These are phyloP conservation scores for Quadroppia sp. DNA, from an alignment of 2,888 invertebrate species.

Conservation along the genomic window DNA sequence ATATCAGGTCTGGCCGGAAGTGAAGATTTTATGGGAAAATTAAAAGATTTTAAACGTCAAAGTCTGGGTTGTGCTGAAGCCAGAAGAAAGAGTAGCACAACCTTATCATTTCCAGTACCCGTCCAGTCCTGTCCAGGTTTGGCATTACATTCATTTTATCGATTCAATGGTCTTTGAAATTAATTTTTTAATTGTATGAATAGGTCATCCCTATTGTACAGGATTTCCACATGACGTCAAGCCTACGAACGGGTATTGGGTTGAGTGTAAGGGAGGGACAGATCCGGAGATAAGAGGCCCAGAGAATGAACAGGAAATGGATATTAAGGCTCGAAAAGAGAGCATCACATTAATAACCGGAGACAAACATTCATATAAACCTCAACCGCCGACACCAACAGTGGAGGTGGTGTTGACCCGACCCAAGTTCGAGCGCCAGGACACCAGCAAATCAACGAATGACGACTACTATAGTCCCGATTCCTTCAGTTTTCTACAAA, in stretches of 20 bases:
- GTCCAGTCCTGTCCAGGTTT: slow-evolving; percentile 71
- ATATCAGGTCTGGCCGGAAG: slow-evolving; percentile 72
- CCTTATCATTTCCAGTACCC: slow-evolving; percentile 85
- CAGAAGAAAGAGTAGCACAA: slow-evolving; percentile 85
- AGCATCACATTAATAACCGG: slow-evolving; percentile 33
- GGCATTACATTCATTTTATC: not conserved
- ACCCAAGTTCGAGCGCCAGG: slow-evolving; percentile 39
- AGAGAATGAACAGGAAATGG: slow-evolving; percentile 27
- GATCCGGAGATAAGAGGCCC: slow-evolving; percentile 20
- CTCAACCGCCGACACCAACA: slow-evolving; percentile 41
- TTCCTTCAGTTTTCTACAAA: slow-evolving; percentile 27
- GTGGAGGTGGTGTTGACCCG: slow-evolving; percentile 40
- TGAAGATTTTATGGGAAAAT: slow-evolving; percentile 95
- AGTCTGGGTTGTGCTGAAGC: slow-evolving; percentile 92
- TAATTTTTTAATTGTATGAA: slow-evolving; percentile 61
- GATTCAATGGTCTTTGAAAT: not conserved
- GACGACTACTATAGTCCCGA: slow-evolving; percentile 38
- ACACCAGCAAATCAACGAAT: slow-evolving; percentile 43
- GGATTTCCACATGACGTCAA: slow-evolving; percentile 86
- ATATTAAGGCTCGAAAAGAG: slow-evolving; percentile 38
- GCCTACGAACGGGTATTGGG: slow-evolving; percentile 90
- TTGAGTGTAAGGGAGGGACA: slow-evolving; percentile 70
- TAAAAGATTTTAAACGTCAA: slow-evolving; percentile 91
- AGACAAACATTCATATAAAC: slow-evolving; percentile 20
- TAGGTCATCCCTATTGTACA: slow-evolving; percentile 60